These are phyloP conservation scores for Phataginus tricuspis DNA, from an alignment of 2,797 vertebrate genomes.

Conservation along the genomic window DNA sequence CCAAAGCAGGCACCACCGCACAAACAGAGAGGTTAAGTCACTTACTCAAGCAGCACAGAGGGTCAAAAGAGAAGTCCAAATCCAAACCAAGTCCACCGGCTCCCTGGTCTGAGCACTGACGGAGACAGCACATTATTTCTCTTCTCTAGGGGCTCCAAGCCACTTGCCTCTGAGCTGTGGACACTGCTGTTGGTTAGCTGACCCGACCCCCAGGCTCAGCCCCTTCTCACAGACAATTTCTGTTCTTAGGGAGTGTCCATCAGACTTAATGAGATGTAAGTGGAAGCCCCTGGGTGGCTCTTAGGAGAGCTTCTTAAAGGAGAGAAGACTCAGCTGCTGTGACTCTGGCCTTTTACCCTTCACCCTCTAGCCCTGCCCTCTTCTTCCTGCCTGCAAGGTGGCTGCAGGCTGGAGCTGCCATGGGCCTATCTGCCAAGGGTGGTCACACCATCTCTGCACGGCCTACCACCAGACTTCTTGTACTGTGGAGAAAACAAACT, in stretches of 20 bases:
- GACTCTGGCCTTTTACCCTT: neutral
- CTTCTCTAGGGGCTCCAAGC: neutral
- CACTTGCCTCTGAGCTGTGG: neutral
- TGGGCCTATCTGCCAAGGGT: neutral
- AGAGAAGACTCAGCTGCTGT: neutral
- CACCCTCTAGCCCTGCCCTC: neutral
- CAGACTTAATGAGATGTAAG: neutral
- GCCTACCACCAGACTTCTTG: neutral
- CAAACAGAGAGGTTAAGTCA: neutral
- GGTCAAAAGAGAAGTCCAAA: no score
- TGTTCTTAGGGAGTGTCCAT: neutral
- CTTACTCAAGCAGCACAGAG: neutral
- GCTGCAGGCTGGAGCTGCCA: neutral
- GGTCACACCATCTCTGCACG: rapidly evolving
- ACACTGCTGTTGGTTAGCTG: neutral
- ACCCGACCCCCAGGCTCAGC: neutral
- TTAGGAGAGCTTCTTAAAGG: neutral
- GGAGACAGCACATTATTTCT: neutral
- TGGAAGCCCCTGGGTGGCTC: neutral
- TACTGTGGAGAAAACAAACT: neutral
- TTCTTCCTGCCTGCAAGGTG: neutral
- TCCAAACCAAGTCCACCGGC: neutral
- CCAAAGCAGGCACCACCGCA: neutral
- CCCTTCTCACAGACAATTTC: neutral
- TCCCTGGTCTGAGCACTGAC: no score